Evolutionary conservation across 1,140 invertebrate genomes (phyloP).

Genomic region (Gonatopus flavifemur): DNA sequence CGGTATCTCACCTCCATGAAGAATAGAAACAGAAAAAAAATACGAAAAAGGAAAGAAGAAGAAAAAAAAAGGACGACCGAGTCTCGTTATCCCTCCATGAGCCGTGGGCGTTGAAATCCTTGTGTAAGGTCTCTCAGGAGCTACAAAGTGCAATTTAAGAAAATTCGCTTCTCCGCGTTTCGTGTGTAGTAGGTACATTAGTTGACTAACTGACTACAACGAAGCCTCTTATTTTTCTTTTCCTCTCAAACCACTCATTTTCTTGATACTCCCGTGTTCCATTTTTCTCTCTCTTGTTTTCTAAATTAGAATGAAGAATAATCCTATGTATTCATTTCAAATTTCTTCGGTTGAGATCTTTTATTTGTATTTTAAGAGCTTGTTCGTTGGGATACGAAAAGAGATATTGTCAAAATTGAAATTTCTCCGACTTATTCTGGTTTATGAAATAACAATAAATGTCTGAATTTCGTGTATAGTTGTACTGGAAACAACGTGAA

Average conservation of each 20-base stretch:
- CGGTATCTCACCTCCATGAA: slow-evolving; percentile 32
- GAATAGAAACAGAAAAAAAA: slow-evolving; percentile 3
- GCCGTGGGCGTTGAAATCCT: slow-evolving; percentile 46
- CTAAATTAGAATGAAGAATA: too few species aligned
- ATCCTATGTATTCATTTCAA: too few species aligned
- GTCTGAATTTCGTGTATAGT: too few species aligned
- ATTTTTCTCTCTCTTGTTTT: background rate
- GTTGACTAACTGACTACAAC: background rate
- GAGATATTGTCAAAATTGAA: too few species aligned
- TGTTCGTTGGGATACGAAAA: too few species aligned
- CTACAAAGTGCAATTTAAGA: slow-evolving; percentile 49
- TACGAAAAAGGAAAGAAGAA: slow-evolving; percentile 19
- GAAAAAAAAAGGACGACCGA: slow-evolving; percentile 12
- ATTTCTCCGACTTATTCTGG: too few species aligned
- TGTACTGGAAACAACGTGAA: too few species aligned
- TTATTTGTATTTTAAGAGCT: too few species aligned
- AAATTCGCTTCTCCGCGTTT: slow-evolving; percentile 31
- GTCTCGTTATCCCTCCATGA: slow-evolving; percentile 48
- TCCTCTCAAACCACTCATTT: slow-evolving; percentile 15
- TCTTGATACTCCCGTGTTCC: background rate
- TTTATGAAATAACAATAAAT: too few species aligned
- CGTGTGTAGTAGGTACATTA: too few species aligned
- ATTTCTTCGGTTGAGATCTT: too few species aligned
- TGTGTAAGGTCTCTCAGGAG: slow-evolving; percentile 43
- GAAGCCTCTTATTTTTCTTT: slow-evolving; percentile 10